Base-by-base conservation (phyloP, 2,888 invertebrate species). In the Conomelus anceps region DNA sequence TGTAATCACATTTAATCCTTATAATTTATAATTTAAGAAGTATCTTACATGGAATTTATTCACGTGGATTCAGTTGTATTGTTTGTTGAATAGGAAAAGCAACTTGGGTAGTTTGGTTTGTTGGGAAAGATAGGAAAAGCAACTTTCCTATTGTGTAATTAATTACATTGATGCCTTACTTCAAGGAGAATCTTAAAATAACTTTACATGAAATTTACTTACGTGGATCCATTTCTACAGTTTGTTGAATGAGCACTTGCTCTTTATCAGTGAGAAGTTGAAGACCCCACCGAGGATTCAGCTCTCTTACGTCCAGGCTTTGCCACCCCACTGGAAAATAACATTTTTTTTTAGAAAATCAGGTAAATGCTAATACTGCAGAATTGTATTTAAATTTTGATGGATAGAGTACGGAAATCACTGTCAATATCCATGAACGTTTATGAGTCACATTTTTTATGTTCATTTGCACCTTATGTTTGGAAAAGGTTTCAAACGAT, bases 71-170 rank as follows among this genome's bases (percentile, higher is more conserved):
- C 13, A 97, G 93, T 92, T 97, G 97, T 86, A 97, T 95, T 84
- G 97, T 96, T 93, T 97, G 97, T 92, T 97, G 96, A 89, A 97
- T 96, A 91, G 96, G 95, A n/a, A n/a, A n/a, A n/a, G n/a, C n/a
- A n/a, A n/a, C n/a, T n/a, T n/a, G n/a, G n/a, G n/a, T n/a, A n/a
- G n/a, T n/a, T n/a, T n/a, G n/a, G n/a, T n/a, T n/a, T n/a, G n/a
- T n/a, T n/a, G n/a, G n/a, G n/a, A n/a, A n/a, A n/a, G n/a, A n/a
- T n/a, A n/a, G n/a, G n/a, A n/a, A n/a, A n/a, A n/a, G n/a, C n/a
- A n/a, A n/a, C n/a, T n/a, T n/a, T n/a, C n/a, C n/a, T n/a, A n/a
- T n/a, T n/a, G n/a, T n/a, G n/a, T n/a, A n/a, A n/a, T n/a, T n/a
- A n/a, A n/a, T n/a, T n/a, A n/a, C n/a, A n/a, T n/a, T n/a, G n/a